Evolutionary conservation across 2,797 vertebrate genomes (phyloP).

Genomic region (Pangasius djambal): DNA sequence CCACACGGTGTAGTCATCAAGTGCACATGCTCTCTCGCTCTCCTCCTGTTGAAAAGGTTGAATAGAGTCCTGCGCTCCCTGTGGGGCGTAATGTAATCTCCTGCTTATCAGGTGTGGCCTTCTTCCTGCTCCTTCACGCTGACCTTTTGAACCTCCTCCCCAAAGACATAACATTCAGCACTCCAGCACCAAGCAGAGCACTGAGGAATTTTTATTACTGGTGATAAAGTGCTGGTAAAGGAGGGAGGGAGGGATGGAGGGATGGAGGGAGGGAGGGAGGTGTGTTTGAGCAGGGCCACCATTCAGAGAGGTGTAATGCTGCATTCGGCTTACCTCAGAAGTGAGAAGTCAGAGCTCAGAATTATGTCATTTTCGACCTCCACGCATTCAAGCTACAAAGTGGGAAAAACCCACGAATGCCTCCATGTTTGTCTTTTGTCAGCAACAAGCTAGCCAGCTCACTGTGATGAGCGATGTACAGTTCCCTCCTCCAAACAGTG

Average conservation of each 20-base stretch:
- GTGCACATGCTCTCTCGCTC: conserved; percentile 41
- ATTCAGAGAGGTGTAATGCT: not conserved
- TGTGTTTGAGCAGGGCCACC: conserved; percentile 5
- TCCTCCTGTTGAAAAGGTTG: conserved; percentile 46
- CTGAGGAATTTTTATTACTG: conserved; percentile 71
- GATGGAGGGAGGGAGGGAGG: not conserved
- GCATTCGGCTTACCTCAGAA: not conserved
- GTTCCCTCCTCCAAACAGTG: too few species aligned
- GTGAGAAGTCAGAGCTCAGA: not conserved
- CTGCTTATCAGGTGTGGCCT: conserved; percentile 65
- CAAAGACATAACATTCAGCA: conserved; percentile 54
- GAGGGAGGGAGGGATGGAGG: not conserved
- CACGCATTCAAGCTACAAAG: not conserved
- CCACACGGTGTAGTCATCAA: conserved; percentile 53
- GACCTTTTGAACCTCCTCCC: conserved; percentile 74
- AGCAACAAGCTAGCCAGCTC: not conserved
- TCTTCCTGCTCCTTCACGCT: conserved; percentile 35
- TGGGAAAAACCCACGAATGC: not conserved
- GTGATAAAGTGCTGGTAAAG: conserved; percentile 31
- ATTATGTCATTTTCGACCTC: not conserved
- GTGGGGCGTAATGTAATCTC: conserved; percentile 52
- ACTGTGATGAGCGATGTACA: too few species aligned
- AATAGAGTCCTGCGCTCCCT: conserved; percentile 53
- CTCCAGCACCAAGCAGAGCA: conserved; percentile 63
- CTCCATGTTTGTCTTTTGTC: not conserved